Evolutionary conservation across 2,888 invertebrate species (phyloP), one percentile per base, ranked within the genome.

Genomic region (Ormyrus labotus): DNA sequence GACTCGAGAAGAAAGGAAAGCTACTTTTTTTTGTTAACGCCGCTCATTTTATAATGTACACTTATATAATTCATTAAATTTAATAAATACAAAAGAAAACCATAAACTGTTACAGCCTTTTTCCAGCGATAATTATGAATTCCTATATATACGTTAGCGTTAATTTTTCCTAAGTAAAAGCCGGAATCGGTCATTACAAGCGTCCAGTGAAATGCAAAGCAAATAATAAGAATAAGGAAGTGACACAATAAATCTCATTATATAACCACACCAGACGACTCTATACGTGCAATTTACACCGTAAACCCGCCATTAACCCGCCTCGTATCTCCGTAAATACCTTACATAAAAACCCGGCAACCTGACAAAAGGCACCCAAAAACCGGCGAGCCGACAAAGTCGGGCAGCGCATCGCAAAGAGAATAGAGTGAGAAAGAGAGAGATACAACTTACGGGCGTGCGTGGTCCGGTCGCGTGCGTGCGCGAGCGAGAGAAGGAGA

Each of bases 171-270:
- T 34, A 34, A 34, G 34, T 34, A 34, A 34, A 34, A 34, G 34
- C 34, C 34, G 34, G 34, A 34, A 34, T 34, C 34, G 34, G 34
- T 34, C 34, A 34, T 34, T 34, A 34, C 34, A 4, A 4, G 34
- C 34, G 34, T 34, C 34, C 34, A 34, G 34, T 34, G 34, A 34
- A 34, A 45, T 63, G 63, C 51, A 72, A 63, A 72, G 63, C 72
- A 51, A 72, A 63, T 72, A 45, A 55, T 63, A 45, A 45, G 63
- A 51, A n/a, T 19, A 72, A 72, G 63, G 51, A 61, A 72, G 53
- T 19, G 48, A 71, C 19, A 58, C 61, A 34, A 63, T 19, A 53
- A 72, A 63, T 72, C 13, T 53, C 53, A 48, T 70, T 70, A 70
- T 57, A 50, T 70, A 70, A 70, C 11, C 57, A 55, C 47, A n/a